Base-by-base conservation (phyloP, 2,113 vertebrate species). In the Lycocorax pyrrhopterus region DNA sequence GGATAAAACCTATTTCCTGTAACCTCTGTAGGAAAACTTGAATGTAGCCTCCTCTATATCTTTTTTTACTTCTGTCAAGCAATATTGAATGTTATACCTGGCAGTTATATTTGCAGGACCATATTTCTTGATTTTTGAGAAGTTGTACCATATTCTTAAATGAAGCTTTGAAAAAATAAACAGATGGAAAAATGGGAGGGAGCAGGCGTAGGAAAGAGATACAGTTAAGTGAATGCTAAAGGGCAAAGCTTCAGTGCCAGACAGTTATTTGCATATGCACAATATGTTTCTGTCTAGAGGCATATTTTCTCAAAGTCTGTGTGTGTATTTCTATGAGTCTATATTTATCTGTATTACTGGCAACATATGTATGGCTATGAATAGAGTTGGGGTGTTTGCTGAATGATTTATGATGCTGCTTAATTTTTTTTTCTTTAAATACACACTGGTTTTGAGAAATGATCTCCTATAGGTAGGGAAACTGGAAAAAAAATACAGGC, bases 261-360 rank as follows among this genome's bases (percentile, higher is more conserved):
- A 98, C 98, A 97, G 93, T 87, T 96, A 98, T 98, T 98, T 98
- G 97, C 98, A 98, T 98, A 97, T 97, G 96, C 96, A 97, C 97
- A 98, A 98, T 98, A 98, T 98, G 97, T 94, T 98, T 98, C 97
- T 98, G 97, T 98, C 97, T 97, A 67, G 96, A 97, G 98, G 96
- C 96, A 97, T 95, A 96, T 96, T 97, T 98, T 97, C 87, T 94
- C 91, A 95, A 96, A 97, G 83, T 97, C 97, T 97, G 94, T 97
- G 95, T 97, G 95, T 98, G 90, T 98, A 97, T 97, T 98, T 97
- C 97, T 96, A 94, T 97, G 96, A 91, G 96, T 97, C 97, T 98
- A 98, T 98, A 98, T 98, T 98, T 98, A 97, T 98, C 97, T 94
- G 77, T 89, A 97, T 98, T 97, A 97, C 92, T 97, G 96, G 97